A percentile compares a stretch with the other conserved stretches of the same genome.
Evolutionary conservation across 2,113 vertebrate genomes (phyloP).

Genomic region (Poicephalus meyeri): DNA sequence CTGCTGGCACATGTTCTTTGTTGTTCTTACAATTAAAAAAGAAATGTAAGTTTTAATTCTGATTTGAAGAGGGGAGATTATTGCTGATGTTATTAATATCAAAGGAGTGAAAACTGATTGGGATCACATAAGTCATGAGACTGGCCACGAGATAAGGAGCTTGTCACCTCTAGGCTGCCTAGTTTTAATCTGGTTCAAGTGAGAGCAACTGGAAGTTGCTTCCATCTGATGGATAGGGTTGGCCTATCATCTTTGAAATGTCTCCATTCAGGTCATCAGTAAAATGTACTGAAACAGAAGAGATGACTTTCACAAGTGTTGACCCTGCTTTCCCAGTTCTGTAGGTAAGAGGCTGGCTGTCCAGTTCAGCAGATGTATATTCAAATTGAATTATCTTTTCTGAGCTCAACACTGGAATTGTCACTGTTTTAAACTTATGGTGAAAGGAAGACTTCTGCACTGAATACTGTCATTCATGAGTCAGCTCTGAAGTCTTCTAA

Average conservation of each 20-base stretch:
- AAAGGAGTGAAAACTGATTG: not conserved
- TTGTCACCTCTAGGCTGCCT: not conserved
- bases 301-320: not conserved
- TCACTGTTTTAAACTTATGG: not conserved
- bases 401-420: not conserved
- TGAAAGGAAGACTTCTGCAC: not conserved
- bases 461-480: not conserved
- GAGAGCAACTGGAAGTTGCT: not conserved
- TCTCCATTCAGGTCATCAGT: not conserved
- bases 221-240: not conserved
- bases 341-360: not conserved
- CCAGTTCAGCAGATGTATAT: not conserved
- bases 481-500: not conserved
- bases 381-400: not conserved
- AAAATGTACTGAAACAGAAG: not conserved
- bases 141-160: not conserved
- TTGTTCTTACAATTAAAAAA: constrained; percentile 41
- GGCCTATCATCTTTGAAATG: not conserved
- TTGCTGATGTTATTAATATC: constrained; percentile 42
- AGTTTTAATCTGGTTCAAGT: not conserved
- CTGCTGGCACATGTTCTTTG: constrained; percentile 69
- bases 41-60: constrained; percentile 29
- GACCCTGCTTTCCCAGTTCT: not conserved
- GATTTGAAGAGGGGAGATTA: constrained; percentile 25
- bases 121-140: not conserved